Evolutionary conservation across 2,888 invertebrate genomes (phyloP), one percentile per base, ranked within the genome.

Genomic region (Chrysina gloriosa): DNA sequence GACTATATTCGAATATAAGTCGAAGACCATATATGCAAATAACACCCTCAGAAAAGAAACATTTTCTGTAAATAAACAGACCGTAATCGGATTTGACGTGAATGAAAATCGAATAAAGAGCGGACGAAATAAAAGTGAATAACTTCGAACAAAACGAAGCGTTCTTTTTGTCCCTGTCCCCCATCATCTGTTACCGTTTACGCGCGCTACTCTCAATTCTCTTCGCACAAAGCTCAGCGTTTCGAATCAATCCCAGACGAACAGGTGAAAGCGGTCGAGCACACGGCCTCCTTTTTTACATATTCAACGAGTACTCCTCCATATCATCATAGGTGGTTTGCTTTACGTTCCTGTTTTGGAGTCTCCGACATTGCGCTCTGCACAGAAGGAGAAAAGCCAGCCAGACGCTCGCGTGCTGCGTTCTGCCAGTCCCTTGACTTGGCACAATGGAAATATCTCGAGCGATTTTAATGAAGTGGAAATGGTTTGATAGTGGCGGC

Each of bases 401-500:
- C 34, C 31, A 19, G 31, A 42, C 25, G 58, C 27, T 42, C 27
- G 58, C 42, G 42, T 14, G 58, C 39, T 58, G 14, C 39, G 42
- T 42, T 39, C 16, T 42, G 42, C 42, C 58, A 61, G 25, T 27
- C 42, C 42, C 42, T 45, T 27, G 58, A 42, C 7, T 42, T 14
- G 48, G 65, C 45, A 68, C 67, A 69, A 70, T 69, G 54, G 67
- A 52, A n/a, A 45, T 64, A 66, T 64, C 56, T 64, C 58, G 63
- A 63, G 67, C 69, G 69, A 58, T 67, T 69, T 67, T 70, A 69
- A 70, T 70, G 70, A 70, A 70, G 69, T 64, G 69, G 69, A 70
- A 70, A 68, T 63, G 47, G 63, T 39, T 68, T 56, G 68, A 68
- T 68, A 68, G 56, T 61, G 34, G 47, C 9, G 58, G 11, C 21